These are phyloP conservation scores for Aphelinus certus DNA, from an alignment of 1,140 invertebrate species.

Conservation along the genomic window DNA sequence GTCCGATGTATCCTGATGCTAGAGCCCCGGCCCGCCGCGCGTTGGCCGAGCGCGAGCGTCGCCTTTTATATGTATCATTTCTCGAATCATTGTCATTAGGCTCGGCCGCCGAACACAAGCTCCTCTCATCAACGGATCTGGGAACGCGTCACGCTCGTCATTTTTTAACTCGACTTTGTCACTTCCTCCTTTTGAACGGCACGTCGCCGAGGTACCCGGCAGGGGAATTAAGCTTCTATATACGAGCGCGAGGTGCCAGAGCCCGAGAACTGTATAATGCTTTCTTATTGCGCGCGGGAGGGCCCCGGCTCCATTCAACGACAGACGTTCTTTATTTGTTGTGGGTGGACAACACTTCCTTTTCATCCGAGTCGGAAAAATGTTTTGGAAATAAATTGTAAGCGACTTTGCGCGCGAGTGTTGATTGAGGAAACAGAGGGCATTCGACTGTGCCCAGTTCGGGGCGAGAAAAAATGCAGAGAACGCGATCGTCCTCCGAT, in stretches of 20 bases:
- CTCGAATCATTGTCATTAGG: constrained; percentile 27
- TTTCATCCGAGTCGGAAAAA: background rate
- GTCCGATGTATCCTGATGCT: constrained; percentile 43
- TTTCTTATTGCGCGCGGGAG: too few relatives aligned
- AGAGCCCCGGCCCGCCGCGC: too few relatives aligned
- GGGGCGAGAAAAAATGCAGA: too few relatives aligned
- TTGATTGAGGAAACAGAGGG: background rate
- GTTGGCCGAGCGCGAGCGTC: background rate
- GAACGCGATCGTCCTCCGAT: too few relatives aligned
- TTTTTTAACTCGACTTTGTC: background rate
- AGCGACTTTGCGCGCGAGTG: background rate
- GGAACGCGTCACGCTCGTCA: constrained; percentile 9
- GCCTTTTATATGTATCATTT: constrained; percentile 4
- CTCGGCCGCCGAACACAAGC: background rate
- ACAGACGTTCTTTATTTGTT: too few relatives aligned
- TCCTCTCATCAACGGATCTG: background rate
- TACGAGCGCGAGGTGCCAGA: background rate
- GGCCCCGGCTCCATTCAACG: too few relatives aligned
- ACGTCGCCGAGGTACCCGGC: background rate
- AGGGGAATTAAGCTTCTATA: constrained; percentile 13
- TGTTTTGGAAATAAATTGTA: constrained; percentile 6
- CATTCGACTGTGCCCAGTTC: background rate
- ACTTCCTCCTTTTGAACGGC: constrained; percentile 10
- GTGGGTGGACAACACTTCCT: too few relatives aligned
- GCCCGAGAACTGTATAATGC: too few relatives aligned